Evolutionary conservation across 2,888 invertebrate species (phyloP).

Genomic region (Drosophila sordidula): DNA sequence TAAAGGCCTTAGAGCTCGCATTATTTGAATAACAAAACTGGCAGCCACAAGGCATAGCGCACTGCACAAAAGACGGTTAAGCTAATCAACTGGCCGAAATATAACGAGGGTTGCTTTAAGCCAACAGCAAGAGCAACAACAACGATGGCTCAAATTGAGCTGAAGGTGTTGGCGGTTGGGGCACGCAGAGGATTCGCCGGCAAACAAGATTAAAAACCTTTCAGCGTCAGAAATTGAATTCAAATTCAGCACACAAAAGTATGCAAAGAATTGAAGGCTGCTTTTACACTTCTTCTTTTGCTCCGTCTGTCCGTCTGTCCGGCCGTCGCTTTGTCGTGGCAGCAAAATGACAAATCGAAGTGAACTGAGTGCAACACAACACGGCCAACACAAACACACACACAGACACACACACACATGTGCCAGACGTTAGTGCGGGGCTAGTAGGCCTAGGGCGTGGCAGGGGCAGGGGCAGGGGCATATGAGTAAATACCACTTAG

Average conservation of each 20-base stretch:
- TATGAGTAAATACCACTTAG: slow-evolving; percentile 80
- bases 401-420: background rate
- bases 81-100: slow-evolving; percentile 71
- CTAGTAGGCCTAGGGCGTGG: background rate
- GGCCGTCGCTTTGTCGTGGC: slow-evolving; percentile 55
- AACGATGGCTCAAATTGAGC: slow-evolving; percentile 36
- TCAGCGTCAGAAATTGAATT: slow-evolving; percentile 79
- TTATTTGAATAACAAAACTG: slow-evolving; percentile 41
- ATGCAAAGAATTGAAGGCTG: slow-evolving; percentile 69
- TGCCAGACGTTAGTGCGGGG: background rate
- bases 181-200: slow-evolving; percentile 39
- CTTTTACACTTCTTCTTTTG: slow-evolving; percentile 18
- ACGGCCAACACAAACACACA: slow-evolving; percentile 11
- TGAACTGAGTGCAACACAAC: slow-evolving; percentile 66
- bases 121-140: slow-evolving; percentile 12
- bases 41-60: slow-evolving; percentile 29
- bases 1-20: background rate
- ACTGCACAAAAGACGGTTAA: slow-evolving; percentile 51
- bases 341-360: slow-evolving; percentile 80
- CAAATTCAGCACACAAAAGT: slow-evolving; percentile 79
- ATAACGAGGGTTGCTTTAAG: slow-evolving; percentile 66
- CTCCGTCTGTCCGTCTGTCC: slow-evolving; percentile 1
- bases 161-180: slow-evolving; percentile 29
- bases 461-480: slow-evolving; percentile 10
- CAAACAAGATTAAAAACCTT: slow-evolving; percentile 81